A percentile compares a stretch with the other conserved stretches of the same genome.
Conservation (phyloP, 2,797 vertebrate genomes). For the Poliocrania exsul region DNA sequence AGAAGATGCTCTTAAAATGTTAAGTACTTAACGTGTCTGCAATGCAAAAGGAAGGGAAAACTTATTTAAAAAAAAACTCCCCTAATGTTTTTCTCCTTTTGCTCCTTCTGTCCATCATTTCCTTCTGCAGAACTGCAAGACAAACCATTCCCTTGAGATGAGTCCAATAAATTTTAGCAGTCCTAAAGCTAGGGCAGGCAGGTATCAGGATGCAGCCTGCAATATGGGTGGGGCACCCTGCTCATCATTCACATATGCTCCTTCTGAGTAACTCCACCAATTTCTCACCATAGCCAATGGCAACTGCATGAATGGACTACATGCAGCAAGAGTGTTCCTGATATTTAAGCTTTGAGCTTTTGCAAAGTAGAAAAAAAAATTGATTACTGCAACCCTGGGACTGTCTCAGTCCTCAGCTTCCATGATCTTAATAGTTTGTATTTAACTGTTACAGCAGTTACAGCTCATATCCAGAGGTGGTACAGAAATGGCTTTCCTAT, state of each 20-base stretch:
- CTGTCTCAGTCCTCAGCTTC: background rate
- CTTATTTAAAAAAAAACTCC: too few relatives aligned
- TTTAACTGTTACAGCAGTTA: background rate
- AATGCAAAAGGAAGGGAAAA: background rate
- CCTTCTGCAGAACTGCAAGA: background rate
- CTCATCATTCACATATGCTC: background rate
- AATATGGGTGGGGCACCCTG: background rate
- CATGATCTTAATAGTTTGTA: background rate
- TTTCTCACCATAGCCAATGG: background rate
- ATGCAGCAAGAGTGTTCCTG: background rate
- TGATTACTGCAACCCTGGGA: background rate
- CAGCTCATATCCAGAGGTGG: background rate
- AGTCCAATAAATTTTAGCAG: background rate
- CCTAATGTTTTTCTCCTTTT: background rate
- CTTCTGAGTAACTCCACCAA: background rate
- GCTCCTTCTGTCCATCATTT: background rate
- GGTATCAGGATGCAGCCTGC: background rate
- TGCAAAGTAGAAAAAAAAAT: background rate
- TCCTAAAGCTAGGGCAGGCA: background rate
- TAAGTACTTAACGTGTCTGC: background rate
- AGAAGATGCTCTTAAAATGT: conserved; percentile 60
- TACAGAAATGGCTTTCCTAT: background rate
- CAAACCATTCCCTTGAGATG: background rate
- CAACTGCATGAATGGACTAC: background rate
- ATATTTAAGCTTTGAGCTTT: background rate